Evolutionary conservation across 2,888 invertebrate species (phyloP), one percentile per base, ranked within the genome.

Genomic region (Panorpa germanica): DNA sequence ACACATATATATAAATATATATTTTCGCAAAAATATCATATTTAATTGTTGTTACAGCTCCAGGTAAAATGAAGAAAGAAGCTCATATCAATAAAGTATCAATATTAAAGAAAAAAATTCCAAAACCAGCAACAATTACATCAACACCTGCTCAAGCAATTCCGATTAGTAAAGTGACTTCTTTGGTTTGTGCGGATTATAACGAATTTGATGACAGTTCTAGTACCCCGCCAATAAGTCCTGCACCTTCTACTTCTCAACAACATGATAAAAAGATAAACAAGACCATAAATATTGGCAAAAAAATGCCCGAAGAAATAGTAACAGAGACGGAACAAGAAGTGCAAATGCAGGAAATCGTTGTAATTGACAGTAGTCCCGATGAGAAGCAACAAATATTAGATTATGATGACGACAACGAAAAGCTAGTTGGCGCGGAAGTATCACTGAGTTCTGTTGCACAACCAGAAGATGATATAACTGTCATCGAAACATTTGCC

Each of bases 191-290:
- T 40, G 57, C 59, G 1, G 67, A 68, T 43, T 65, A 64, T 38
- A 65, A 64, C 40, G 66, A 68, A 37, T 61, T 63, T 35, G 67
- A 68, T 38, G 63, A 65, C 37, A 65, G 63, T 34, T 63, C 61
- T 4, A 62, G 59, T 8, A 60, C 63, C 4, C 63, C 65, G 4
- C 62, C 62, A 1, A 54, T 58, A 22, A 62, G 62, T n/a, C 62
- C 64, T 13, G 47, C 52, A 11, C 48, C 52, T 4, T 35, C 38
- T 29, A 36, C 33, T 11, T 31, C 33, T 10, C 26, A 25, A 24
- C 11, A 10, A 19, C 31, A 25, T 17, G 13, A 13, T 11, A 10
- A 30, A 36, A 43, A 10, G 39, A 45, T 24, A 41, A 45, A 10
- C 42, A 41, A 24, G 45, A 41, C 32, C 42, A 42, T 38, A 38